Conservation (phyloP, 2,888 invertebrate genomes). For the Lasiommata megera region DNA sequence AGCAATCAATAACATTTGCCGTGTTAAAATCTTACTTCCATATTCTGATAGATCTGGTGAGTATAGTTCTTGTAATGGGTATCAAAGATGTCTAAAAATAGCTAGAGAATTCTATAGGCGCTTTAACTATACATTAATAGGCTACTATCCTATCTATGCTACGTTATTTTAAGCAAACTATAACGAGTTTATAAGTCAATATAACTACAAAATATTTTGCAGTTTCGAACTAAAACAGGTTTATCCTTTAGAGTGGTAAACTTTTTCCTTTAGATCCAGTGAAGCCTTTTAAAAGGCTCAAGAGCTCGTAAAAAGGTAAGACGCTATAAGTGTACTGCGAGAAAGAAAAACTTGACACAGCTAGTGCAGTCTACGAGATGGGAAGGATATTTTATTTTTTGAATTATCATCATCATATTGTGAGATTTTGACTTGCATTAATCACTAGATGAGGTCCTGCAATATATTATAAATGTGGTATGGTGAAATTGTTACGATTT, state of each 20-base stretch:
- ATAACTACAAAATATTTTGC: background rate
- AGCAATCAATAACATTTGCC: too few species aligned
- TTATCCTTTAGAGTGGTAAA: slow-evolving; percentile 9
- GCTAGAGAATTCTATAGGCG: too few species aligned
- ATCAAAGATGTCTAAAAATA: too few species aligned
- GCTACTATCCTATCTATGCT: background rate
- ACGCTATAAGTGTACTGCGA: slow-evolving; percentile 1
- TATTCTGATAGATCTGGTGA: too few species aligned
- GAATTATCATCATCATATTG: background rate
- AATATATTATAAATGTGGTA: too few species aligned
- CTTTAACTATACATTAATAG: too few species aligned
- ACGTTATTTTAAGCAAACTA: background rate
- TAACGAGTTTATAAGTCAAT: background rate
- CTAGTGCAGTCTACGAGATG: background rate
- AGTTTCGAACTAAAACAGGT: slow-evolving; percentile 9
- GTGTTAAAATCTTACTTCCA: too few species aligned
- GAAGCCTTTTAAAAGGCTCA: slow-evolving; percentile 13
- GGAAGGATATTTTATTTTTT: background rate
- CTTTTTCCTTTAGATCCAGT: slow-evolving; percentile 8
- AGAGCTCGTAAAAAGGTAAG: slow-evolving; percentile 18
- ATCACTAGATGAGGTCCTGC: too few species aligned
- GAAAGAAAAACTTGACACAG: background rate
- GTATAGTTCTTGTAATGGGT: too few species aligned
- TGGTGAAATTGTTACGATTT: too few species aligned
- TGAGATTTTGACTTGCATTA: too few species aligned